Conservation (phyloP, 2,797 vertebrate genomes). For the Sebastes kiyomatsui region DNA sequence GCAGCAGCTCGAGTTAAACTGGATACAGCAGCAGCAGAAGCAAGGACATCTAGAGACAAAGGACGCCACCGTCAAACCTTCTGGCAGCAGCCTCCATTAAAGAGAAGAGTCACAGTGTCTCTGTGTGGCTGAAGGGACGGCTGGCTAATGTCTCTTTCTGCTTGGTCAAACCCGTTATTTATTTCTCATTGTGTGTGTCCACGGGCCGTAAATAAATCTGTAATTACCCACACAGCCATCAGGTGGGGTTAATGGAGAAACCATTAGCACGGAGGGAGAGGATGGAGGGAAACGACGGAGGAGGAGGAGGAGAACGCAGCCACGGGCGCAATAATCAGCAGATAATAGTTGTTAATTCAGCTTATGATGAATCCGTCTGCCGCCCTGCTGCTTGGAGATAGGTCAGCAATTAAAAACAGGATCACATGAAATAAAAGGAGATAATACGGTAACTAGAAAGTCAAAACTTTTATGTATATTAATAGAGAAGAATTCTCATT, state of each 20-base stretch:
- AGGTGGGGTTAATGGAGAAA: constrained; percentile 70
- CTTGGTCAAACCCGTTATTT: constrained; percentile 57
- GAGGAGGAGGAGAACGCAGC: neutral
- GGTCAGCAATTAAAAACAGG: constrained; percentile 25
- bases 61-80: constrained; percentile 10
- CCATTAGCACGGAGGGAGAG: constrained; percentile 43
- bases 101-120: neutral
- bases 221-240: constrained; percentile 66
- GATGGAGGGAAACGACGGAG: neutral
- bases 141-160: constrained; percentile 12
- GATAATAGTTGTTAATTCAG: constrained; percentile 38
- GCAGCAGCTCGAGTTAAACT: neutral
- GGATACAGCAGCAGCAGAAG: neutral
- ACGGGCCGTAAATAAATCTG: constrained; percentile 59
- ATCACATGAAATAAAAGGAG: neutral
- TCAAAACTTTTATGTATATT: neutral
- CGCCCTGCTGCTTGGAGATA: neutral
- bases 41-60: neutral
- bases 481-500: neutral
- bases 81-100: constrained; percentile 43
- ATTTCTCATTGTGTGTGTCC: constrained; percentile 62
- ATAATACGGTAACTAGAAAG: neutral
- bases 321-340: constrained; percentile 25
- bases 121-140: constrained; percentile 14
- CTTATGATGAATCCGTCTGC: constrained; percentile 11